phyloP scores from a whole-genome alignment of 1,140 invertebrate genomes.

The Drosophila pachea region DNA sequence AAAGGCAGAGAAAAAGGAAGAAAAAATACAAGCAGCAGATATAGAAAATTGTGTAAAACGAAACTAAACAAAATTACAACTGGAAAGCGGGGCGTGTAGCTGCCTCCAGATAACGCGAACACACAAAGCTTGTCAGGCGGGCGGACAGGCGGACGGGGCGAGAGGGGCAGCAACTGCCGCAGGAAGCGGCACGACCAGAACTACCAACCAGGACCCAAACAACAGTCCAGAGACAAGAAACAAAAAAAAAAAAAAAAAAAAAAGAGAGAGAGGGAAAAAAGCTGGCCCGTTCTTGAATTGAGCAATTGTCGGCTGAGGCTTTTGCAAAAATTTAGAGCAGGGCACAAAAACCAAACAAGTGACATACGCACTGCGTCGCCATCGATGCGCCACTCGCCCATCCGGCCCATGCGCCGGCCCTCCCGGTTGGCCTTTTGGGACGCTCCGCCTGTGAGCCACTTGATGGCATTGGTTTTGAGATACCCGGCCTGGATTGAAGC shows the following conservation, averaged over 20 bases:
- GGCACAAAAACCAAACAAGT: conserved; percentile 62
- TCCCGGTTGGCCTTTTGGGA: conserved; percentile 12
- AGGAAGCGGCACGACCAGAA: conserved; percentile 50
- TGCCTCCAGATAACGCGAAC: conserved; percentile 45
- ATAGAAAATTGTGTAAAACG: conserved; percentile 68
- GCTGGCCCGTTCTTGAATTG: conserved; percentile 57
- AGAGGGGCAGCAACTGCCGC: conserved; percentile 50
- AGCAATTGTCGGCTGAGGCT: conserved; percentile 64
- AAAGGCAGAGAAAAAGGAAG: conserved; percentile 20
- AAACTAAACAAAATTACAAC: conserved; percentile 74
- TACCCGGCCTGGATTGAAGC: background rate
- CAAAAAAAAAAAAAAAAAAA: conserved; percentile 15
- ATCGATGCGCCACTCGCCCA: conserved; percentile 34
- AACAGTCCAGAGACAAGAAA: conserved; percentile 15
- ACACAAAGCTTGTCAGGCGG: conserved; percentile 67
- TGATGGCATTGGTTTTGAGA: conserved; percentile 11
- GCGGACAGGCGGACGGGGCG: background rate
- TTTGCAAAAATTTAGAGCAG: conserved; percentile 63
- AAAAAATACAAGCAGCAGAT: conserved; percentile 41
- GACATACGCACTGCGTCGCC: conserved; percentile 72
- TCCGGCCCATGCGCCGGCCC: background rate
- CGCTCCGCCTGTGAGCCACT: conserved; percentile 38
- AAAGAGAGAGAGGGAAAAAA: conserved; percentile 20
- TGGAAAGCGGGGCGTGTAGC: conserved; percentile 26
- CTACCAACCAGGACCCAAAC: conserved; percentile 6